A percentile compares a stretch with the other conserved stretches of the same genome.
phyloP scores from a whole-genome alignment of 2,113 vertebrate species.

The Tychaedon coryphoeus region DNA sequence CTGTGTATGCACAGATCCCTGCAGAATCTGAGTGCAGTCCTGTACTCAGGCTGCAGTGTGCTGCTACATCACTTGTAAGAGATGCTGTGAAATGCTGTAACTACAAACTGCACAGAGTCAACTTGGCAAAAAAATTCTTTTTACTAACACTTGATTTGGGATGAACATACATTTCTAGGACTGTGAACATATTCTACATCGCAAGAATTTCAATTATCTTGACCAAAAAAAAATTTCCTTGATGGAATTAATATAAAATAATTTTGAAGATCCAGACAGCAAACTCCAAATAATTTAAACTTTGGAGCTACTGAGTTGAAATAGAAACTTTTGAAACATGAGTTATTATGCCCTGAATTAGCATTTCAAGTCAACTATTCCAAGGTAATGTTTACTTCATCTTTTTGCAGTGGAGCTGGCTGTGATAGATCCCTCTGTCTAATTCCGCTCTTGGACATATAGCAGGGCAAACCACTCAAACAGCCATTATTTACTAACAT shows the following conservation, averaged over 20 bases:
- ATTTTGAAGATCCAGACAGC: background rate
- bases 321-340: background rate
- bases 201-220: background rate
- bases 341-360: background rate
- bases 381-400: background rate
- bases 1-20: background rate
- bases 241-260: background rate
- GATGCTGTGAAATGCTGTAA: background rate
- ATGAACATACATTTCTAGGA: background rate
- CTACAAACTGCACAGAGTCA: background rate
- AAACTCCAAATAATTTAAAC: background rate
- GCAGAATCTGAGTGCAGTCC: background rate
- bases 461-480: background rate
- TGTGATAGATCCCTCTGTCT: background rate
- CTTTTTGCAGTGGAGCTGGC: background rate
- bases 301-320: background rate
- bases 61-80: background rate
- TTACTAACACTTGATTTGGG: background rate
- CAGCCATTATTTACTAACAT: background rate
- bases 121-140: background rate
- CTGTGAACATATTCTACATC: rapidly evolving
- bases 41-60: background rate
- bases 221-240: background rate
- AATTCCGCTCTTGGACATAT: background rate
- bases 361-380: background rate